phyloP scores from a whole-genome alignment of 2,113 vertebrate genomes.

The Alethe diademata region DNA sequence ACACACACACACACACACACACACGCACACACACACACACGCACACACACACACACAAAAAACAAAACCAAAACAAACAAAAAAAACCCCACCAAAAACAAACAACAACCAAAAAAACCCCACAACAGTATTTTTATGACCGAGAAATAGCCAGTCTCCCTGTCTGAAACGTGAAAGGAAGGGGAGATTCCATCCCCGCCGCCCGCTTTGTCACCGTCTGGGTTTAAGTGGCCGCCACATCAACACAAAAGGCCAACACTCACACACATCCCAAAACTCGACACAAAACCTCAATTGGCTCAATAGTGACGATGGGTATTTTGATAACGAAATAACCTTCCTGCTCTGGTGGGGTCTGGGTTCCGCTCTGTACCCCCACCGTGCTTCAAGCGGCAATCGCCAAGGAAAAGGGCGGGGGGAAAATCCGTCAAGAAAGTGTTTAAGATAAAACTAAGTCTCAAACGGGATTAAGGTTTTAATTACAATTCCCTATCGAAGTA shows the following conservation, averaged over 20 bases:
- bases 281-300: slow-evolving; percentile 39
- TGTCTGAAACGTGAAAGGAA: not conserved
- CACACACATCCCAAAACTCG: not conserved
- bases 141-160: not conserved
- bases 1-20: too few species aligned
- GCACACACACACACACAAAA: too few species aligned
- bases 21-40: not conserved
- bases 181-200: slow-evolving; percentile 13
- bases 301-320: slow-evolving; percentile 63
- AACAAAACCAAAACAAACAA: too few species aligned
- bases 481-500: slow-evolving; percentile 74
- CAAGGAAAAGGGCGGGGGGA: not conserved
- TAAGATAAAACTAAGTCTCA: slow-evolving; percentile 56
- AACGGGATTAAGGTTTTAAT: slow-evolving; percentile 76
- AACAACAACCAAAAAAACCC: too few species aligned
- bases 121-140: not conserved
- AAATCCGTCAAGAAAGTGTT: slow-evolving; percentile 50
- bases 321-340: slow-evolving; percentile 65
- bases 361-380: slow-evolving; percentile 7
- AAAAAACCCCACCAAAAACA: too few species aligned
- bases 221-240: slow-evolving; percentile 29
- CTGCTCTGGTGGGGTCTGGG: slow-evolving; percentile 7
- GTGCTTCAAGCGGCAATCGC: not conserved
- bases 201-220: slow-evolving; percentile 58
- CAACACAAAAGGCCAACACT: slow-evolving; percentile 65